Evolutionary conservation across 2,888 invertebrate genomes (phyloP), one percentile per base, ranked within the genome.

Genomic region (Phytoseiulus persimilis): DNA sequence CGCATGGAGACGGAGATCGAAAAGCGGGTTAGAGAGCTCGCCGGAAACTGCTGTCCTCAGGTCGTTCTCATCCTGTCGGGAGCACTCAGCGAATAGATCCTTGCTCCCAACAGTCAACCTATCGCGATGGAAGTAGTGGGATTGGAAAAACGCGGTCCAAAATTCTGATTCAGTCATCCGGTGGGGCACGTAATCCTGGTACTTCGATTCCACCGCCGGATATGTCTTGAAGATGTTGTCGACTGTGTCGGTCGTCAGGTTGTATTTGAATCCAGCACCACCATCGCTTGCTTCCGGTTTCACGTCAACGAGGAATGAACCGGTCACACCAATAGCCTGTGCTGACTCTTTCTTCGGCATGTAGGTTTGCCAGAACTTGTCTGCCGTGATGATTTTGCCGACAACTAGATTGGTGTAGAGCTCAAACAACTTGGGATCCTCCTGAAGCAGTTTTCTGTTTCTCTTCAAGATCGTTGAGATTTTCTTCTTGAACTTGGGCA

Each of bases 121-220:
- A 94, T 99, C 98, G 89, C 94, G 91, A 91, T 94, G 94, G 92
- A 94, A 94, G 94, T 99, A 99, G 94, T 99, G 99, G 31, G 98
- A 99, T 93, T 99, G 99, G 94, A 99, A 99, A 94, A 99, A 99
- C 92, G 98, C 96, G 28, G 97, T 98, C 99, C 99, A 99, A 94
- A 99, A 99, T 92, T 98, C 98, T 0, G 96, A 95, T 93, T 99
- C 99, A 0, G 96, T 95, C 95, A 99, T 95, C 94, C 97, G 97
- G 91, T 96, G 95, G 46, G 99, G 99, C 83, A 99, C 99, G 93
- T 97, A 95, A 93, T 99, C 99, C 90, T 95, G 94, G 93, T 99
- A 98, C 94, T 99, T 99, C 94, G 96, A 96, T 92, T 97, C 96
- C 0, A 99, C 99, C 91, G 98, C 97, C 32, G 99, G 99, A 94